Evolutionary conservation across 2,113 vertebrate species (phyloP), one percentile per base, ranked within the genome.

Genomic region (Phyllopteryx taeniolatus): DNA sequence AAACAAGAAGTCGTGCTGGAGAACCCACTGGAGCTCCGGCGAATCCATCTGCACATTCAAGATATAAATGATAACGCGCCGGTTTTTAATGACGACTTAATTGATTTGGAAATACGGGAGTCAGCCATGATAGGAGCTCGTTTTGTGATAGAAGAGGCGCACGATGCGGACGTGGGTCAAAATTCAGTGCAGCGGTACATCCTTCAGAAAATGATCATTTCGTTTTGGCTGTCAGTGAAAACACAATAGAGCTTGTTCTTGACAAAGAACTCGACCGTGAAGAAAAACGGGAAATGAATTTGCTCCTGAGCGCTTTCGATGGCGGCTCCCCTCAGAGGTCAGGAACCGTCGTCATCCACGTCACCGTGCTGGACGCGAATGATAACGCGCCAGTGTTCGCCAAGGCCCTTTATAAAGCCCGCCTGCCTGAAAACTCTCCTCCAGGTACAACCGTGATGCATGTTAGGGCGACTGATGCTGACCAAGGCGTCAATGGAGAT

Each of bases 21-120:
- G 70, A 87, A 83, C 76, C 89, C 86, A 12, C 77, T 92, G 1
- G 87, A 92, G 76, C 81, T 92, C 27, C 81, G 90, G 78, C 78
- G 71, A 67, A 73, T 92, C 14, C 67, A 42, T 46, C 77, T 94
- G 2, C 85, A 90, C 17, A 76, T 95, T 19, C 87, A 89, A 70
- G 94, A 95, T 71, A 75, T 94, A 42, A 95, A 95, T 82, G 94
- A 95, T 67, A 93, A 95, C 60, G 33, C 85, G 0, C 93, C 94
- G 0, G 67, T 62, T 2, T 95, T 95, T 84, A 65, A 68, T 0
- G 90, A 76, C 2, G 73, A 74, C 0, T 17, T 14, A 0, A 87
- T 91, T 0, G n/a, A 77, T 2, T 10, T 94, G 5, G 90, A 93
- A 78, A 92, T 93, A 2, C 73, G 0, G 0, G 93, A 95, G 3